A percentile compares a stretch with the other conserved stretches of the same genome.
phyloP scores from a whole-genome alignment of 2,888 invertebrate genomes.

The Thera britannica region DNA sequence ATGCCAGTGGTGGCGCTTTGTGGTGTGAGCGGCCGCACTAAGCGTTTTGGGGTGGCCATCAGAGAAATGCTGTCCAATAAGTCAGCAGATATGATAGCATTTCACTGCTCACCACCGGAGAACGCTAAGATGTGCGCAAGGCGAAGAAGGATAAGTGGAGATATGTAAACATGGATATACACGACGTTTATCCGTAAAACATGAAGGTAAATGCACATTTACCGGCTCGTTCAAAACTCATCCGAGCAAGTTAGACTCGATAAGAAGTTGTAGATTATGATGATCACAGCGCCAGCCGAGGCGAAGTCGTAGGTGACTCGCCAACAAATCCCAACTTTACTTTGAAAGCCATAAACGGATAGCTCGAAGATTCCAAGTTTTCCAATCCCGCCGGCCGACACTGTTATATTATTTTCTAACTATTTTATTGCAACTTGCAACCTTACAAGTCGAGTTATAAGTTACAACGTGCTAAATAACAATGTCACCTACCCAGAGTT shows the following conservation, averaged over 20 bases:
- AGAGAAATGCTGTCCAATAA: no score
- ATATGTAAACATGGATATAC: no score
- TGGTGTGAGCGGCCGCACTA: no score
- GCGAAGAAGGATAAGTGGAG: no score
- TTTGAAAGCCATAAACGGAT: constrained; percentile 58
- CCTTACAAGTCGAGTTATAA: constrained; percentile 43
- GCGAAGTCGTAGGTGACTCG: constrained; percentile 49
- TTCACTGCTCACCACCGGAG: no score
- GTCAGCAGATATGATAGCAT: no score
- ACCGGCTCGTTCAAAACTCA: not conserved
- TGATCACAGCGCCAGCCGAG: constrained; percentile 43
- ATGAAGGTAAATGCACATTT: constrained; percentile 6
- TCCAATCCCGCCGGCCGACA: constrained; percentile 62
- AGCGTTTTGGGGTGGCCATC: no score
- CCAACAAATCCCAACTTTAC: constrained; percentile 50
- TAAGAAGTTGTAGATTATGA: constrained; percentile 36
- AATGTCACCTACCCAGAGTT: constrained; percentile 46
- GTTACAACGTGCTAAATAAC: constrained; percentile 38
- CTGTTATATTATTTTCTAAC: constrained; percentile 71
- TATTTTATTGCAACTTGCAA: constrained; percentile 65
- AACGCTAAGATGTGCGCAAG: no score
- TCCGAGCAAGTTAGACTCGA: constrained; percentile 13
- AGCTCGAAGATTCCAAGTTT: constrained; percentile 55
- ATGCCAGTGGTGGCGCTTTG: no score
- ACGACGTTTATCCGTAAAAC: no score